These are phyloP conservation scores for Cryptophagus acutangulus DNA, from an alignment of 2,888 invertebrate species.

Conservation along the genomic window DNA sequence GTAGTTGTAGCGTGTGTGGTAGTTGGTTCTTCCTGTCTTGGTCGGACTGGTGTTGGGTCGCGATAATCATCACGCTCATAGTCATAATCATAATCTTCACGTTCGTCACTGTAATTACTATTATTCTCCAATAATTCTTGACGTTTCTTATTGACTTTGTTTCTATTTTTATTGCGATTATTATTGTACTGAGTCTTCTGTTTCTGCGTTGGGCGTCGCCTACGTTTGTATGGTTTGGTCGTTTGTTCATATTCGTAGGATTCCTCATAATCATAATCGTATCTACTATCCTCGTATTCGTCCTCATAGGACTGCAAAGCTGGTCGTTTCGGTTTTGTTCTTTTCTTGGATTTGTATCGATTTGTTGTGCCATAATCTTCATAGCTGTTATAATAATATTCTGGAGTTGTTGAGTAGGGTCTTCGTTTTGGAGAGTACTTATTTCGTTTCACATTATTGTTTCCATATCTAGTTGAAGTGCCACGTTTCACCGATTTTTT, in stretches of 20 bases:
- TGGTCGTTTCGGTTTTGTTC: slow-evolving; percentile 18
- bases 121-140: slow-evolving; percentile 15
- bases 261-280: slow-evolving; percentile 20
- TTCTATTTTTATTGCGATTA: slow-evolving; percentile 17
- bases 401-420: slow-evolving; percentile 19
- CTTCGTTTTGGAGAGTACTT: slow-evolving; percentile 18
- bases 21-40: slow-evolving; percentile 19
- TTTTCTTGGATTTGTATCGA: slow-evolving; percentile 19
- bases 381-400: slow-evolving; percentile 32
- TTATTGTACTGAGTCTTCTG: slow-evolving; percentile 15
- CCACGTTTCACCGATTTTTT: slow-evolving; percentile 24
- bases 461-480: slow-evolving; percentile 17
- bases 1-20: slow-evolving; percentile 25
- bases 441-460: slow-evolving; percentile 22
- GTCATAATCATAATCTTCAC: slow-evolving; percentile 21
- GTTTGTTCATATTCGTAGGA: slow-evolving; percentile 25
- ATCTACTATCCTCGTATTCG: slow-evolving; percentile 19
- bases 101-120: slow-evolving; percentile 13
- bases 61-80: slow-evolving; percentile 14
- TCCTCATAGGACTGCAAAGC: slow-evolving; percentile 25
- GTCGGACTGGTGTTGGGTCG: slow-evolving; percentile 17
- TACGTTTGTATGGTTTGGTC: slow-evolving; percentile 24
- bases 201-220: slow-evolving; percentile 21
- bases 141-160: slow-evolving; percentile 18
- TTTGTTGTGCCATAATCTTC: slow-evolving; percentile 28